phyloP scores from a whole-genome alignment of 2,113 vertebrate species.

The Balaenoptera acutorostrata region DNA sequence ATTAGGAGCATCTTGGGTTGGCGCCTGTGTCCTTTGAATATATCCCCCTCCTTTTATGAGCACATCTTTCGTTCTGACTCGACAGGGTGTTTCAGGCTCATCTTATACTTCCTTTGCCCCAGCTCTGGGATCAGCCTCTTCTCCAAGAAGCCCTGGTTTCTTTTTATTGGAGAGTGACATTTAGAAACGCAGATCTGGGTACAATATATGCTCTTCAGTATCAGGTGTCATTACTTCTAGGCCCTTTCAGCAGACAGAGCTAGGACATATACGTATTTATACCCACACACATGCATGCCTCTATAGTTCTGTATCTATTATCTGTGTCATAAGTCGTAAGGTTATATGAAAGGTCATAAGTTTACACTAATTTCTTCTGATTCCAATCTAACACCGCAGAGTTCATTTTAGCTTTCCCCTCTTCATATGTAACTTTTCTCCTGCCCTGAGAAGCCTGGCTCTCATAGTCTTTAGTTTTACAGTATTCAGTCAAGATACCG shows the following conservation, averaged over 20 bases:
- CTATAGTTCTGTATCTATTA: neutral
- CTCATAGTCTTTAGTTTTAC: neutral
- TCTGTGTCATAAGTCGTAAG: neutral
- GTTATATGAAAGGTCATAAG: neutral
- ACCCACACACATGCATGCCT: accelerated
- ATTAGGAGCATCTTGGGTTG: neutral
- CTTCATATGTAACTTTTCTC: neutral
- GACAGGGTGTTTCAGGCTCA: neutral
- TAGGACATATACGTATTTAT: neutral
- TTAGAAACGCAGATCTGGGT: neutral
- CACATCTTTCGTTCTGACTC: neutral
- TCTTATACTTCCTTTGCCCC: neutral
- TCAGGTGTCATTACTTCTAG: neutral
- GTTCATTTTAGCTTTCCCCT: neutral
- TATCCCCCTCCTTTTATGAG: neutral
- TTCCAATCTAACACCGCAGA: neutral
- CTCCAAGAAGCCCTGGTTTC: neutral
- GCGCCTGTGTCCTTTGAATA: neutral
- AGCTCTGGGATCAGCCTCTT: neutral
- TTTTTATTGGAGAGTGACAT: neutral
- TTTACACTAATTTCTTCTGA: neutral
- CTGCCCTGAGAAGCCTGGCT: neutral
- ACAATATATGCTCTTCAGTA: neutral
- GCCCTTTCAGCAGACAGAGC: neutral
- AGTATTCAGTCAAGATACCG: neutral